Conservation (phyloP, 2,888 invertebrate species). For the Salticus scenicus region DNA sequence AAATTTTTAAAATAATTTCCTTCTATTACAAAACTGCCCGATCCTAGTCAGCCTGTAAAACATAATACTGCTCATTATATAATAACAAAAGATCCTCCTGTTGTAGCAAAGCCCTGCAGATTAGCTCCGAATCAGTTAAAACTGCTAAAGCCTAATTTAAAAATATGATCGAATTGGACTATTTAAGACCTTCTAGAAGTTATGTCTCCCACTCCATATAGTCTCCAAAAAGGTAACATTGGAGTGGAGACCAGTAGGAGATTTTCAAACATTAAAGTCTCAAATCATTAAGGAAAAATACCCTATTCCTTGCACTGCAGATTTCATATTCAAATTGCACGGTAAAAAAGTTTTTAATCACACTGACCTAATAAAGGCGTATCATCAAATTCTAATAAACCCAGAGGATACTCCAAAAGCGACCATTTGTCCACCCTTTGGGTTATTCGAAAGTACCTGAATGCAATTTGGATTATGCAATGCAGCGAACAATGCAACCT, state of each 20-base stretch:
- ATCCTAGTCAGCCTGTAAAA: slow-evolving; percentile 15
- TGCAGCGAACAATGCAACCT: background rate
- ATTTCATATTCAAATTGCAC: background rate
- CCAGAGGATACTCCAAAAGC: slow-evolving; percentile 1
- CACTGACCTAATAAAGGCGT: background rate
- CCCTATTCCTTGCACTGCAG: background rate
- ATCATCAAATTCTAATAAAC: too few relatives aligned
- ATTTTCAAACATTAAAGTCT: background rate
- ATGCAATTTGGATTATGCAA: slow-evolving; percentile 8
- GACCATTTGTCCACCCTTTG: too few relatives aligned
- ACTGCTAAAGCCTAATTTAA: slow-evolving; percentile 21
- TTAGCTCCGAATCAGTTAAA: slow-evolving; percentile 13
- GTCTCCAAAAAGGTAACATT: background rate
- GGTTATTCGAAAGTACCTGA: too few relatives aligned
- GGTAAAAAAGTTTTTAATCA: slow-evolving; percentile 1
- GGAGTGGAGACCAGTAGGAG: slow-evolving; percentile 20
- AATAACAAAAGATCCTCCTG: too few relatives aligned
- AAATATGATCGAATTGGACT: slow-evolving; percentile 16
- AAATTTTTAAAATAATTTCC: slow-evolving; percentile 5
- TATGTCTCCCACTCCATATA: slow-evolving; percentile 25
- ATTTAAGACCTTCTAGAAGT: slow-evolving; percentile 34
- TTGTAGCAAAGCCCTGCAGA: slow-evolving; percentile 69
- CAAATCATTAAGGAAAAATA: slow-evolving; percentile 9
- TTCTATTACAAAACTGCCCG: background rate
- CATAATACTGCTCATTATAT: slow-evolving; percentile 72